Evolutionary conservation across 2,888 invertebrate species (phyloP).

Genomic region (Alsophila aescularia): DNA sequence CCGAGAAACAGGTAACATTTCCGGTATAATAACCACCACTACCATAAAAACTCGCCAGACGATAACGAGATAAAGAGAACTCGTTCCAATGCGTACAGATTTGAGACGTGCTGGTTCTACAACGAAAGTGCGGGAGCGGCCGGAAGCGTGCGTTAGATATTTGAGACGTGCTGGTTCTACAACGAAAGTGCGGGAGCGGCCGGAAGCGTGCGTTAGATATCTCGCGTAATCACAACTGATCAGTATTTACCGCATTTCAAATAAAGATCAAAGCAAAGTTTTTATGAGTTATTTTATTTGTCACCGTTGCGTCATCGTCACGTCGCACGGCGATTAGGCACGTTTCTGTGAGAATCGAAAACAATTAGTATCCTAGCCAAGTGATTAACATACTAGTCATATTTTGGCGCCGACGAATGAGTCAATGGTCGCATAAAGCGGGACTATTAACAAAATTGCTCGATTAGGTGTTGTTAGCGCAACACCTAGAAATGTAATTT

Average conservation of each 20-base stretch:
- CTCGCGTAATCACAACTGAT: conserved; percentile 22
- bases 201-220: conserved; percentile 35
- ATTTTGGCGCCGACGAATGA: conserved; percentile 61
- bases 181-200: conserved; percentile 34
- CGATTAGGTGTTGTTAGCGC: conserved; percentile 49
- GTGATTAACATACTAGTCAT: conserved; percentile 62
- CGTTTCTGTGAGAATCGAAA: conserved; percentile 32
- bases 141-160: conserved; percentile 35
- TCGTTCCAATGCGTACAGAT: conserved; percentile 44
- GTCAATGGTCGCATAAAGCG: conserved; percentile 59
- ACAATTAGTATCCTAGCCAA: conserved; percentile 49
- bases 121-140: conserved; percentile 34
- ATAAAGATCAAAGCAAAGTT: conserved; percentile 1
- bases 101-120: conserved; percentile 36
- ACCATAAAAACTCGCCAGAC: conserved; percentile 53
- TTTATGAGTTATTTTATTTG: conserved; percentile 9
- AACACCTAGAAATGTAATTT: conserved; percentile 35
- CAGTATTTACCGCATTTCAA: conserved; percentile 20
- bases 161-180: no score
- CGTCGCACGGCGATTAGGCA: conserved; percentile 15
- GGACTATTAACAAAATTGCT: conserved; percentile 53
- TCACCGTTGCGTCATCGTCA: conserved; percentile 17
- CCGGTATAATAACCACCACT: conserved; percentile 58
- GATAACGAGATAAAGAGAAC: conserved; percentile 49
- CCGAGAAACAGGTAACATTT: conserved; percentile 70